A percentile compares a stretch with the other conserved stretches of the same genome.
Evolutionary conservation across 2,113 vertebrate genomes (phyloP).

Genomic region (Anhinga rufa): DNA sequence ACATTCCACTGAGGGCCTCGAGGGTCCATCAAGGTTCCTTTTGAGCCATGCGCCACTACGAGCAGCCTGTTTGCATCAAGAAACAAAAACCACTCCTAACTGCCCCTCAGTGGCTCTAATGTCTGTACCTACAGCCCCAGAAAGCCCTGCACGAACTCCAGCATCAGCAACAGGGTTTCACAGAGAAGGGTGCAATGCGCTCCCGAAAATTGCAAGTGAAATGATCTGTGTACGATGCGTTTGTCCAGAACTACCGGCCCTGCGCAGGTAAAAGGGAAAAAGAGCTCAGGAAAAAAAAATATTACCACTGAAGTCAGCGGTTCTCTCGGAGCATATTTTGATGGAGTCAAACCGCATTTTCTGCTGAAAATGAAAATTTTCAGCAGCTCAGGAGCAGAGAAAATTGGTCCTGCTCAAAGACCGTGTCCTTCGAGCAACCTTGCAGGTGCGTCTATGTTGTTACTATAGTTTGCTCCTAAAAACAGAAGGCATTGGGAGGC

Average conservation of each 20-base stretch:
- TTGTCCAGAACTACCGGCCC: not conserved
- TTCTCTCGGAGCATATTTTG: not conserved
- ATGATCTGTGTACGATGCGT: rapidly evolving
- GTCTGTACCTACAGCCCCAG: not conserved
- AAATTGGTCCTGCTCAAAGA: not conserved
- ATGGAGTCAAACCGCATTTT: not conserved
- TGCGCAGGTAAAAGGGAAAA: not conserved
- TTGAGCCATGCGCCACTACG: rapidly evolving
- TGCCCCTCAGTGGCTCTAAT: not conserved
- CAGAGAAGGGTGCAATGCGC: rapidly evolving
- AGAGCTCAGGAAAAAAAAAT: not conserved
- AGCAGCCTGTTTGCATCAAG: not conserved
- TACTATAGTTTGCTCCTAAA: not conserved
- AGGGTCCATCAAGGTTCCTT: not conserved
- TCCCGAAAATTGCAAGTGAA: not conserved
- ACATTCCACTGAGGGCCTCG: not conserved
- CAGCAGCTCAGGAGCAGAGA: not conserved
- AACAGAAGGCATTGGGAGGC: not conserved
- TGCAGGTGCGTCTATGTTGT: not conserved
- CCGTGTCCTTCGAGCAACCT: not conserved
- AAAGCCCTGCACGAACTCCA: not conserved
- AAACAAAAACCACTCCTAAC: not conserved
- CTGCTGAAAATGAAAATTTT: not conserved
- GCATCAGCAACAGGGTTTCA: not conserved
- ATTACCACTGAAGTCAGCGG: not conserved